phyloP scores from a whole-genome alignment of 2,797 vertebrate genomes.

The Threskiornis aethiopicus region DNA sequence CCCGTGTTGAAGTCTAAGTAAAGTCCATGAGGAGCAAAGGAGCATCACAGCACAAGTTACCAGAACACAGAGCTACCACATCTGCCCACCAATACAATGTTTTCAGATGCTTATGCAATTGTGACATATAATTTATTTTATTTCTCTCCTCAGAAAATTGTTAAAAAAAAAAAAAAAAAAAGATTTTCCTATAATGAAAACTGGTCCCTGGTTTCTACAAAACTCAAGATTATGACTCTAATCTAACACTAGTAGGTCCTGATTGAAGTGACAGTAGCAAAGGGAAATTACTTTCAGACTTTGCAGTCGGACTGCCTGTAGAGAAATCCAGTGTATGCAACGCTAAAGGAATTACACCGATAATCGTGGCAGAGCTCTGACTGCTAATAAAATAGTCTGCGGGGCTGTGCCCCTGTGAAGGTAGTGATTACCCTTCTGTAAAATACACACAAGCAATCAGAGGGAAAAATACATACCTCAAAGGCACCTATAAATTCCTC shows the following conservation, averaged over 20 bases:
- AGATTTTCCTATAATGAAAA: background rate
- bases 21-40: background rate
- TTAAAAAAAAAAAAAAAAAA: background rate
- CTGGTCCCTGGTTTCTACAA: background rate
- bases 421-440: background rate
- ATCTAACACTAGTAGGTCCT: background rate
- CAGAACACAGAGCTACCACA: background rate
- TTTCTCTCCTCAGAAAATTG: background rate
- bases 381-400: too few relatives aligned
- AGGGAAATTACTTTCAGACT: background rate
- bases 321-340: background rate
- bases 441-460: background rate
- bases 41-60: background rate
- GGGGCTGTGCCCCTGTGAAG: background rate
- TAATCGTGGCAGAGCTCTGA: background rate
- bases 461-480: background rate
- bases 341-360: background rate
- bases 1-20: background rate
- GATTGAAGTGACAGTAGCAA: background rate
- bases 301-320: accelerated
- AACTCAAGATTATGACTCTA: background rate
- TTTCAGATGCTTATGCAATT: background rate
- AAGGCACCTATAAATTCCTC: background rate
- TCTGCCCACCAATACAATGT: background rate
- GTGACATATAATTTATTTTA: background rate